Base-by-base conservation (phyloP, 2,113 vertebrate species). In the Ammodytes dubius region DNA sequence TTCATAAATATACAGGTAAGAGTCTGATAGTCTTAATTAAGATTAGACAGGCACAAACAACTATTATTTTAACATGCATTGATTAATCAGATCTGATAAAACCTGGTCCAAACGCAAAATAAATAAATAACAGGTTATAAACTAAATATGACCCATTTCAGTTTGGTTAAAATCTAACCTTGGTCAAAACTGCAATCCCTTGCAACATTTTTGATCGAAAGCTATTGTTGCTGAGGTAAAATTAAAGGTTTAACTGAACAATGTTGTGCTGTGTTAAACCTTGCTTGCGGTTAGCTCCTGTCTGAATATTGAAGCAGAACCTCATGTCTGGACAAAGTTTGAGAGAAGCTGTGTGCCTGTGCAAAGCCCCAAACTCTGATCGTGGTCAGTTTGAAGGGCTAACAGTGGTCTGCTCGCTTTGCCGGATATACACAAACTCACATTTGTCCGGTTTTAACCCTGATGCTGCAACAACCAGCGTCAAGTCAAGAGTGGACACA, bases 401-500 rank as follows among this genome's bases (percentile, higher is more conserved):
- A 58, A 69, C 71, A 12, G 82, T 42, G 78, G 84, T 86, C 81
- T 79, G 19, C 67, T 57, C 58, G 72, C 77, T 86, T 72, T 83
- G 74, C 88, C 76, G 52, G 82, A 83, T 46, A 83, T 46, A 79
- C 56, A 83, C 71, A 75, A 85, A 86, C 65, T 81, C 78, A 27
- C 58, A 57, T 86, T 70, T 61, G 73, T 57, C 64, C 82, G 74
- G 52, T 88, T 92, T 88, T 91, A 77, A 82, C 76, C 56, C 15
- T 3, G 49, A 70, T 72, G 63, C 74, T 70, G 74, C 45, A 65
- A 74, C 85, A 83, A 66, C 39, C 74, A 17, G 47, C 56, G 59
- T 60, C 19, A 63, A 61, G 73, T 69, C 79, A 80, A 2, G 17
- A 27, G 27, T 27, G 27, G 27, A 27, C 27, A 27, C 27, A 27